Conservation (phyloP, 2,797 vertebrate genomes). For the Corythornis leucogaster region DNA sequence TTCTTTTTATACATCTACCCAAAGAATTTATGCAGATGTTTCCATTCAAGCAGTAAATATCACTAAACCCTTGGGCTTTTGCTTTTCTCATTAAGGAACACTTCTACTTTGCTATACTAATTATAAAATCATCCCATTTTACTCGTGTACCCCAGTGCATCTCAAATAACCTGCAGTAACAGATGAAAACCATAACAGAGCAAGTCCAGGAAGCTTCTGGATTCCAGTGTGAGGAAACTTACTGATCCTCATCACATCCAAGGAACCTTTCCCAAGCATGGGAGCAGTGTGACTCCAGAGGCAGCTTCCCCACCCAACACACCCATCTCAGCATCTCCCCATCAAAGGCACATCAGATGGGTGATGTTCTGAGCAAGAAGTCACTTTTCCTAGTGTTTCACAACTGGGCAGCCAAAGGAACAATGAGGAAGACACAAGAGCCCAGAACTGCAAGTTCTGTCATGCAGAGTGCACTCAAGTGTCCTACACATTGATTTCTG, state of each 20-base stretch:
- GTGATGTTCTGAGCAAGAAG: neutral
- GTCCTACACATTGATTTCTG: neutral
- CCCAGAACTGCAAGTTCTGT: neutral
- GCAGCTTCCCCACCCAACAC: neutral
- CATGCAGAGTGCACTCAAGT: neutral
- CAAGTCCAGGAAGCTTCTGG: neutral
- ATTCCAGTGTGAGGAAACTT: neutral
- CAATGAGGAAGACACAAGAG: neutral
- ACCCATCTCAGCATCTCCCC: neutral
- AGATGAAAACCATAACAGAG: neutral
- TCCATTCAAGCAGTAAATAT: neutral
- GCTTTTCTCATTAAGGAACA: neutral
- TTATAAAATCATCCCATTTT: neutral
- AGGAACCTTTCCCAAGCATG: neutral
- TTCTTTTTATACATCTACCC: neutral
- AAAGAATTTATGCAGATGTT: neutral
- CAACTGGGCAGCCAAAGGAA: neutral
- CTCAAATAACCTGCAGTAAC: neutral
- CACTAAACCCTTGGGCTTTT: neutral
- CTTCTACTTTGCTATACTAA: neutral
- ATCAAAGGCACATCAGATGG: neutral
- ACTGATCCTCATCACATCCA: neutral
- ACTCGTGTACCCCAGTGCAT: neutral
- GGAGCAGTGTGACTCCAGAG: neutral
- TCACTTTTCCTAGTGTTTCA: neutral